These are phyloP conservation scores for Sarcophilus harrisii DNA, from an alignment of 2,797 vertebrate species.

Conservation along the genomic window DNA sequence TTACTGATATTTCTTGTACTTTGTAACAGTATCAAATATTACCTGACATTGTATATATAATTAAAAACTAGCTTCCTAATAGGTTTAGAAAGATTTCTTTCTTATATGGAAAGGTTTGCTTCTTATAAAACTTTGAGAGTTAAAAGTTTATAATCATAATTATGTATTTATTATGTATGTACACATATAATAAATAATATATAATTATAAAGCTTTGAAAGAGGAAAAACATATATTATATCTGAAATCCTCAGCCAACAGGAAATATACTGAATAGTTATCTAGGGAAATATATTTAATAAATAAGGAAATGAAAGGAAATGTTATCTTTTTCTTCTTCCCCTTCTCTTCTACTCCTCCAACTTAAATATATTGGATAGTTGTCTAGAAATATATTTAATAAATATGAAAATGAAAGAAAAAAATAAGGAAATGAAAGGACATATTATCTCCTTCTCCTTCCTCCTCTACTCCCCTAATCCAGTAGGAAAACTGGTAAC, in stretches of 20 bases:
- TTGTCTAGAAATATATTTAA: neutral
- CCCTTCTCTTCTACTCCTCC: neutral
- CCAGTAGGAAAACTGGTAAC: neutral
- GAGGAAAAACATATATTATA: neutral
- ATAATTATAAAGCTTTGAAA: neutral
- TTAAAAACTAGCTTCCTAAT: neutral
- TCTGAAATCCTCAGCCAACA: neutral
- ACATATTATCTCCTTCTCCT: neutral
- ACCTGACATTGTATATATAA: neutral
- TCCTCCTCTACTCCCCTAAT: neutral
- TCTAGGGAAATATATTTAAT: neutral
- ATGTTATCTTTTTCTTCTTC: neutral
- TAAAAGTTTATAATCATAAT: no score
- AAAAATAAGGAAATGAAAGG: neutral
- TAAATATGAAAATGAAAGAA: neutral
- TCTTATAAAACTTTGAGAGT: neutral
- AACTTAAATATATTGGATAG: neutral
- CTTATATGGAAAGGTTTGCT: neutral
- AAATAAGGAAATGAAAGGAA: neutral
- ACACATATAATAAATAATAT: no score
- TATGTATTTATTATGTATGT: no score
- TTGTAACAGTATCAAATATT: neutral
- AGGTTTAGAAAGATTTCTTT: neutral
- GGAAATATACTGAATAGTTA: neutral
- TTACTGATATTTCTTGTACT: neutral